Base-by-base conservation (phyloP, 1,140 invertebrate genomes). In the Drosophila trapezifrons region DNA sequence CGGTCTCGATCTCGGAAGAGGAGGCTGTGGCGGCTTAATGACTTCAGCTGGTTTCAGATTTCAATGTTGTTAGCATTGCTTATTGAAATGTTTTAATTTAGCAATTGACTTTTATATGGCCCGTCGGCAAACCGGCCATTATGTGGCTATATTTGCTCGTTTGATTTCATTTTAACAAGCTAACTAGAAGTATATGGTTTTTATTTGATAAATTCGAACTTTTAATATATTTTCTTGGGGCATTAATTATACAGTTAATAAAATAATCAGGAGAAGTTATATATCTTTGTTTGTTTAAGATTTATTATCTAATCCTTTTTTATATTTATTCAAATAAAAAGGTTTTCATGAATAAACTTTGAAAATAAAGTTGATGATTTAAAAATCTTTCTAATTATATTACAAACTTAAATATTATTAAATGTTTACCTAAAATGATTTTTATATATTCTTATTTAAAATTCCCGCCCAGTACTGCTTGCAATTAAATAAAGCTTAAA, bases 31-130 rank as follows among this genome's bases (percentile, higher is more conserved):
- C 2, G 32, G 51, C 51, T 37, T 74, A 76, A 66, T 62, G 40
- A 51, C 42, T 58, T 35, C 42, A 20, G 22, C 32, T 67, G 52
- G 40, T 67, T 65, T 47, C 54, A 49, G 58, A 38, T 60, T 45
- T 54, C 62, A 59, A 38, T 57, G 62, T 81, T 62, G 82, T 87
- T 85, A 87, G 78, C 65, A 72, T 78, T 56, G 72, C 70, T 76
- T 85, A 85, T 85, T 86, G 83, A 85, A 85, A 85, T 82, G 82
- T 82, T 78, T 76, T 67, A 76, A 76, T 76, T 76, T 76, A 66
- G 45, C 59, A 76, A 82, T 67, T 76, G 76, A 84, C 64, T 83
- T 80, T 54, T 47, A 58, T 83, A 32, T 25, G 22, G 42, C 29
- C 45, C 49, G 45, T 58, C 40, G 60, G 47, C 27, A 55, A 55